Evolutionary conservation across 2,113 vertebrate species (phyloP).

Genomic region (Rhabdomys dilectus): DNA sequence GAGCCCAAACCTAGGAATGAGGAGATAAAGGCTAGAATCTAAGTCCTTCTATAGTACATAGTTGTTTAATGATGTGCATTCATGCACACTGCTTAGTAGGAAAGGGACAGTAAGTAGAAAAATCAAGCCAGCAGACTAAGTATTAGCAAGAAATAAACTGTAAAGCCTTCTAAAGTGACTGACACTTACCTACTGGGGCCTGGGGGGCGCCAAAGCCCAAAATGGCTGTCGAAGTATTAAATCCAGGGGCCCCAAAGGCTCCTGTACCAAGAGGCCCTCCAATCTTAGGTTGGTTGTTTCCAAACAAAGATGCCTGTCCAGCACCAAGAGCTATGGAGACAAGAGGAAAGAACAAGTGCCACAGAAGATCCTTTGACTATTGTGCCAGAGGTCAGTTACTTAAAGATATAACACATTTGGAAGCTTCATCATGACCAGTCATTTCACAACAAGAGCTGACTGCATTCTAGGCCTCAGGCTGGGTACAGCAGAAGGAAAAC

Average conservation of each 20-base stretch:
- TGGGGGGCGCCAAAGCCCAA: slow-evolving; percentile 94
- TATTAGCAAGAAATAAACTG: slow-evolving; percentile 58
- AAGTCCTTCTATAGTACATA: neutral
- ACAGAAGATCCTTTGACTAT: slow-evolving; percentile 76
- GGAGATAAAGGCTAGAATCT: neutral
- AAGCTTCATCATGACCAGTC: slow-evolving; percentile 54
- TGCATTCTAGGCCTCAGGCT: neutral
- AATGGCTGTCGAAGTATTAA: slow-evolving; percentile 89
- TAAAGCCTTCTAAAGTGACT: slow-evolving; percentile 76
- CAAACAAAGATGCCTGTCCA: slow-evolving; percentile 93
- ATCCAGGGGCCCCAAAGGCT: slow-evolving; percentile 90
- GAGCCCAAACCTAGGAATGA: neutral
- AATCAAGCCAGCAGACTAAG: slow-evolving; percentile 54
- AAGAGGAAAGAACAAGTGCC: slow-evolving; percentile 66
- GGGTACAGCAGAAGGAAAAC: slow-evolving; percentile 30
- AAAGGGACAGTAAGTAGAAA: neutral
- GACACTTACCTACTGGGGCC: slow-evolving; percentile 93
- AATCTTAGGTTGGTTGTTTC: slow-evolving; percentile 94
- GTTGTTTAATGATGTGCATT: slow-evolving; percentile 2
- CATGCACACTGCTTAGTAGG: neutral
- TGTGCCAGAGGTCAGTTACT: slow-evolving; percentile 58
- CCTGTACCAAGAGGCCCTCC: slow-evolving; percentile 92
- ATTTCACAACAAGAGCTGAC: slow-evolving; percentile 59
- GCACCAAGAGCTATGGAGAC: slow-evolving; percentile 89
- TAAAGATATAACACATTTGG: slow-evolving; percentile 62